phyloP scores from a whole-genome alignment of 2,888 invertebrate species.

The Brachylomia viminalis region DNA sequence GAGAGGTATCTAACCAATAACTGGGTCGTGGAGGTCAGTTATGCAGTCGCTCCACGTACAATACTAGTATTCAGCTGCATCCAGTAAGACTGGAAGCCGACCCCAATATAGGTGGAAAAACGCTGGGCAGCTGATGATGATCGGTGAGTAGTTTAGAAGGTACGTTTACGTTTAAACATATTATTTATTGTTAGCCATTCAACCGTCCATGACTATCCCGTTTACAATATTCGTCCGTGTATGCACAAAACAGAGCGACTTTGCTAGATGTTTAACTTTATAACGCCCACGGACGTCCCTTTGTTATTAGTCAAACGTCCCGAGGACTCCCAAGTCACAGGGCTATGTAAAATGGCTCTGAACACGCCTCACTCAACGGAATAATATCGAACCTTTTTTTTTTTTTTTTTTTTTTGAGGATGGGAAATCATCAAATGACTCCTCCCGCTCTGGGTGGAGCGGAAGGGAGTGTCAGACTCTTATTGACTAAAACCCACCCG shows the following conservation, averaged over 20 bases:
- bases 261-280: conserved; percentile 55
- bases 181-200: neutral
- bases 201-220: neutral
- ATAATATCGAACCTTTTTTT: conserved; percentile 34
- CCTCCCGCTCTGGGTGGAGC: too few species aligned
- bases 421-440: too few species aligned
- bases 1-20: too few species aligned
- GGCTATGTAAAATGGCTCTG: conserved; percentile 44
- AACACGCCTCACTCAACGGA: conserved; percentile 43
- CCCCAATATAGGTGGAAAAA: too few species aligned
- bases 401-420: too few species aligned
- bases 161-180: neutral
- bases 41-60: too few species aligned
- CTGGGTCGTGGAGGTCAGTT: too few species aligned
- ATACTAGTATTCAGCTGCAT: too few species aligned
- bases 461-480: too few species aligned
- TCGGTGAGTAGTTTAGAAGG: neutral
- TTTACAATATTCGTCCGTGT: conserved; percentile 20
- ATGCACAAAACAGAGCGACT: conserved; percentile 39
- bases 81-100: too few species aligned
- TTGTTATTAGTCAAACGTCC: conserved; percentile 63
- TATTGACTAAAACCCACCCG: too few species aligned
- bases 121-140: too few species aligned
- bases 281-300: conserved; percentile 54
- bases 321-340: conserved; percentile 45